phyloP scores from a whole-genome alignment of 2,797 vertebrate species.

The Paramormyrops hopkinsi region DNA sequence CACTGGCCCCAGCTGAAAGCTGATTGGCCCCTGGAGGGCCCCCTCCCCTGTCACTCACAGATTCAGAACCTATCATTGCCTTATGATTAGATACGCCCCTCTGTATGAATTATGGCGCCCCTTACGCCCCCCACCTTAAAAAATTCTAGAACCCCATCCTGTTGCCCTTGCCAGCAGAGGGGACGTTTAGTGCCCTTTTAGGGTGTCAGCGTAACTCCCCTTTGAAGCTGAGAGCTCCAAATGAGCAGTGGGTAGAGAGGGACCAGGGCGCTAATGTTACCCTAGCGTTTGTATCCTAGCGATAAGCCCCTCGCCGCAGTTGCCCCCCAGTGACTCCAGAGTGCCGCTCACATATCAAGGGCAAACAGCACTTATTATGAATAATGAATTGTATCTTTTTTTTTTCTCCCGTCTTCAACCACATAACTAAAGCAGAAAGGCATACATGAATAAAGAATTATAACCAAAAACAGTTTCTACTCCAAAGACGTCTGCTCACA shows the following conservation, averaged over 20 bases:
- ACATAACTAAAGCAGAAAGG: slow-evolving; percentile 39
- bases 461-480: slow-evolving; percentile 22
- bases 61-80: background rate
- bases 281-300: slow-evolving; percentile 18
- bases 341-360: slow-evolving; percentile 44
- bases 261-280: background rate
- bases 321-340: slow-evolving; percentile 36
- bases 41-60: background rate
- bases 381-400: slow-evolving; percentile 40
- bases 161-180: background rate
- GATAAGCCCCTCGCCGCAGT: slow-evolving; percentile 42
- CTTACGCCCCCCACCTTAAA: background rate
- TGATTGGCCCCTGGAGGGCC: background rate
- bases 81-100: background rate
- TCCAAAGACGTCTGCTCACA: slow-evolving; percentile 41
- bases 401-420: slow-evolving; percentile 32
- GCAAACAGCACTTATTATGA: slow-evolving; percentile 40
- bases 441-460: slow-evolving; percentile 43
- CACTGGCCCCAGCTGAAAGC: background rate
- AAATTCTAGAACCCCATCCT: background rate
- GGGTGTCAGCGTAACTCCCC: background rate
- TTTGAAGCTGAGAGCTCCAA: background rate
- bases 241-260: background rate
- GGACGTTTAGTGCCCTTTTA: background rate
- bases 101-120: background rate